Conservation (phyloP, 1,140 invertebrate genomes). For the Trachymyrmex cornetzi region DNA sequence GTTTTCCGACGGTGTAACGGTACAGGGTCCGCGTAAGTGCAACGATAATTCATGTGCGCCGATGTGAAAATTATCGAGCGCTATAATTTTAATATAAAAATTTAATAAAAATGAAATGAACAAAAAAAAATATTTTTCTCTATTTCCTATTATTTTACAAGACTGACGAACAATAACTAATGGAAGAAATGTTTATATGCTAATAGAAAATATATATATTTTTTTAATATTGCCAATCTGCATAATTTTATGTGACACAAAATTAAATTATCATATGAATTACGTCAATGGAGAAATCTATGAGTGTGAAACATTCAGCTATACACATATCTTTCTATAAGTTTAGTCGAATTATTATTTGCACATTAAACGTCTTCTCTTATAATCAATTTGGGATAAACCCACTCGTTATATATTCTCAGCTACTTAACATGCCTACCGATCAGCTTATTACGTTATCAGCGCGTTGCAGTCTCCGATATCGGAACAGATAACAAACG, state of each 20-base stretch:
- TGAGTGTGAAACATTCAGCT: not conserved
- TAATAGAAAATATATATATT: conserved; percentile 3
- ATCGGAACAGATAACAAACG: conserved; percentile 20
- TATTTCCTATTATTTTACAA: not conserved
- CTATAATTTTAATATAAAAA: conserved; percentile 26
- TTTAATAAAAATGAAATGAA: not conserved
- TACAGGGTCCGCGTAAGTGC: conserved; percentile 33
- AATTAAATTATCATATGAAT: not conserved
- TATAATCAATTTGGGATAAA: not conserved
- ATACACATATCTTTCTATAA: not conserved
- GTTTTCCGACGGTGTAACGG: conserved; percentile 45
- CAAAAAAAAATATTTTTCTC: not conserved
- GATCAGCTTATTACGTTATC: conserved; percentile 57
- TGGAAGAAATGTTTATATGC: not conserved
- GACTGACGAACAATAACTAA: not conserved
- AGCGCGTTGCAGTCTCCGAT: conserved; percentile 40
- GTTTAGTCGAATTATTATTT: not conserved
- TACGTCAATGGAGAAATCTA: not conserved
- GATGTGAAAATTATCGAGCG: conserved; percentile 24
- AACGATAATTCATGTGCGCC: conserved; percentile 24
- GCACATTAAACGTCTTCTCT: not conserved
- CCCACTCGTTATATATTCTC: not conserved
- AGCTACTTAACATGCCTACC: too few relatives aligned
- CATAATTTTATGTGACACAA: not conserved
- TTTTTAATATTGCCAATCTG: not conserved